Conservation (phyloP, 2,113 vertebrate genomes). For the Corapipo altera region DNA sequence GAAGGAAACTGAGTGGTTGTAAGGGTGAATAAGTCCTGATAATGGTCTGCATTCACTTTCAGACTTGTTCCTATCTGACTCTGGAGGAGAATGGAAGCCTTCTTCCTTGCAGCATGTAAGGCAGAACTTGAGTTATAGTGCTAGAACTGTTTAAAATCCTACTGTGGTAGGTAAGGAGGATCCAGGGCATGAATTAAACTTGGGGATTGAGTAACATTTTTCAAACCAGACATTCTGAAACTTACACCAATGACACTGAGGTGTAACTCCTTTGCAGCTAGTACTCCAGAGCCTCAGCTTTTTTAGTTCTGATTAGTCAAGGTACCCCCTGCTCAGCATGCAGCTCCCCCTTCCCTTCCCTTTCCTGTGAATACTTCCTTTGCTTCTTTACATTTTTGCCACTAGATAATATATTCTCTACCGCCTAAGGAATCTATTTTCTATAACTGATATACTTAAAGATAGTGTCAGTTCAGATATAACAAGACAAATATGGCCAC, state of each 20-base stretch:
- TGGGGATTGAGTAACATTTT: not conserved
- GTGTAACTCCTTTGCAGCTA: not conserved
- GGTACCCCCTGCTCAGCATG: not conserved
- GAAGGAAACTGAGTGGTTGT: not conserved
- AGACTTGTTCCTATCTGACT: not conserved
- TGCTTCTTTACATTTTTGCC: constrained; percentile 43
- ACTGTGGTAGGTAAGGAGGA: not conserved
- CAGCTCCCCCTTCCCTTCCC: not conserved
- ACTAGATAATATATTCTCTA: constrained; percentile 56
- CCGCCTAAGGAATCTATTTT: constrained; percentile 57
- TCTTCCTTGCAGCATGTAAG: not conserved
- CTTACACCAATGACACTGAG: not conserved
- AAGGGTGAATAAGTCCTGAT: not conserved
- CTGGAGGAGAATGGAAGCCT: not conserved
- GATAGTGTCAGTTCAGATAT: constrained; percentile 1
- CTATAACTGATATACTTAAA: constrained; percentile 38
- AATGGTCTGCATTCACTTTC: not conserved
- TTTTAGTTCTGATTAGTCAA: not conserved
- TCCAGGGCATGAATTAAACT: not conserved
- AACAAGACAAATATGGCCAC: constrained; percentile 22
- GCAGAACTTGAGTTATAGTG: not conserved
- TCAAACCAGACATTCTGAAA: not conserved
- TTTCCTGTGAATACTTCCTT: constrained; percentile 8
- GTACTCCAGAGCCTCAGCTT: not conserved
- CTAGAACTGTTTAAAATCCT: not conserved